Evolutionary conservation across 2,888 invertebrate genomes (phyloP), one percentile per base, ranked within the genome.

Genomic region (Machimus rusticus): DNA sequence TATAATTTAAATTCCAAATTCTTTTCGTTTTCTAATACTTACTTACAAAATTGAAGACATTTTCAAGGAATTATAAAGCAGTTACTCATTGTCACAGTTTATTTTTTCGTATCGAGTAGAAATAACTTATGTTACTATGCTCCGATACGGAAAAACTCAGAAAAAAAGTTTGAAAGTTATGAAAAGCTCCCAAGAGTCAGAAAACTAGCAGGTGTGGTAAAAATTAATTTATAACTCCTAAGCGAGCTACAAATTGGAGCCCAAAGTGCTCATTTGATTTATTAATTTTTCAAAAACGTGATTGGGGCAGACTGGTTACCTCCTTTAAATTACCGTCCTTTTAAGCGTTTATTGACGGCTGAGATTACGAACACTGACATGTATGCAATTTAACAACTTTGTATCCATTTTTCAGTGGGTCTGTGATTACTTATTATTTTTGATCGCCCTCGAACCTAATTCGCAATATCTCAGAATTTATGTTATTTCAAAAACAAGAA

Each of bases 191-290:
- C 87, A 28, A 34, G 87, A 74, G 79, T 34, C 79, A 87, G 81
- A 87, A 51, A 87, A 81, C 51, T 85, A 87, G 85, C 88, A 88
- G 88, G 87, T 88, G 88, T 76, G 88, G 39, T 82, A 55, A 74
- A 87, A 88, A 88, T 88, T 88, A 88, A 88, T 88, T 88, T 88
- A 87, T 88, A 88, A 86, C 86, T 87, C 84, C 82, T 55, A 81
- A 88, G 86, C 66, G 88, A 88, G 86, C 88, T 87, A 86, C 88
- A 88, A 88, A 88, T 86, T 81, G 78, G 86, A 74, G 76, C 19
- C 81, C 86, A 85, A 81, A 78, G 77, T 66, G 81, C 57, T 86
- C 76, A 39, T 46, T 55, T 88, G 88, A 88, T 88, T 88, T 88
- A 88, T 88, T 81, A 87, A 88, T 82, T 88, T 87, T 88, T 86